Base-by-base conservation (phyloP, 2,797 vertebrate genomes). In the Paedocypris micromegethes region DNA sequence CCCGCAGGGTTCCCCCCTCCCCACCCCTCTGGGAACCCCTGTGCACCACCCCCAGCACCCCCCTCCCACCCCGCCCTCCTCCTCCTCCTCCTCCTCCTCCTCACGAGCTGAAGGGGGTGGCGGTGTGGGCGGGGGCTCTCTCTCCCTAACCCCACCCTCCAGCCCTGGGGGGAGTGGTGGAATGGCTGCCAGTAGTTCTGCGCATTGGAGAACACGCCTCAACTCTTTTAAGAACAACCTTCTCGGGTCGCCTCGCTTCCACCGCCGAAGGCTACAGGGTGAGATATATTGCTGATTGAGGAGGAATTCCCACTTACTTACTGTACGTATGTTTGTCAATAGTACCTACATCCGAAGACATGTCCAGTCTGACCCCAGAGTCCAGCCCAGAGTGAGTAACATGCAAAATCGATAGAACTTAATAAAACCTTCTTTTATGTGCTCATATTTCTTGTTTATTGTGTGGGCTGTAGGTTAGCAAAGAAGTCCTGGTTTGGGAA, bases 151-250 rank as follows among this genome's bases (percentile, higher is more conserved):
- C 0, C 94, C 94, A 0, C 93, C 93, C 58, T 91, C 93, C 73
- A 94, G 92, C 74, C 94, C 93, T 0, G 82, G 88, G 0, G 87
- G 87, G 44, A 84, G 88, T 0, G 83, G 88, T 1, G 84, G 88
- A n/a, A 68, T 91, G 86, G 88, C 88, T 2, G 90, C 91, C 61
- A 93, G 92, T 0, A 92, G 92, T 82, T 93, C 93, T 47, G 91
- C 89, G 64, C 93, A 94, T 81, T 96, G 94, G 94, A 90, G 92
- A 77, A 93, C 91, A 9, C 89, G 93, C 23, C 92, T 95, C 76
- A 96, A 94, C 84, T 96, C 93, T 0, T 93, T 95, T 81, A 95
- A 94, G 78, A 96, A 95, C 86, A 95, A 94, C 81, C 90, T 96
- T 68, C 88, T 96, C 83, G 94, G 94, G 9, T 96, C 94, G 0